phyloP scores from a whole-genome alignment of 2,113 vertebrate genomes.

The Coturnix japonica region DNA sequence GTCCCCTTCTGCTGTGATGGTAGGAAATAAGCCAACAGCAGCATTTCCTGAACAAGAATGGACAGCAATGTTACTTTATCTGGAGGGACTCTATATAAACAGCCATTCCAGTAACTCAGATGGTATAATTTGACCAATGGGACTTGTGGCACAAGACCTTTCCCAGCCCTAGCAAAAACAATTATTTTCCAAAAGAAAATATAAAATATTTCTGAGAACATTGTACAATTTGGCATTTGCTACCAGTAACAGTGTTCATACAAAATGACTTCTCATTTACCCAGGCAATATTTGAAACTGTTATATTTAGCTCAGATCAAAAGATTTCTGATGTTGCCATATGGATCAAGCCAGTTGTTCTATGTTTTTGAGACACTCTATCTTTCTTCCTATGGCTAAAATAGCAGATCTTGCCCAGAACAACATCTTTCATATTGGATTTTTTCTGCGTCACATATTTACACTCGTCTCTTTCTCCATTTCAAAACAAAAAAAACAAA shows the following conservation, averaged over 20 bases:
- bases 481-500: constrained; percentile 10
- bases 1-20: neutral
- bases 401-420: constrained; percentile 7
- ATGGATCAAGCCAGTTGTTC: neutral
- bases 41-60: neutral
- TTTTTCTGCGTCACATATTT: neutral
- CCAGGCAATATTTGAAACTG: neutral
- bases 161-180: neutral
- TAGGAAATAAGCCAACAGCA: neutral
- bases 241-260: neutral
- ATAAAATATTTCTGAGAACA: constrained; percentile 4
- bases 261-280: constrained; percentile 16
- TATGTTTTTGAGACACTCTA: neutral
- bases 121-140: neutral
- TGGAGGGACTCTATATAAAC: neutral
- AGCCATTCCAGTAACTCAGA: neutral
- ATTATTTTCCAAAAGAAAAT: constrained; percentile 35
- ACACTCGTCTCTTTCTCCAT: neutral
- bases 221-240: neutral
- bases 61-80: neutral
- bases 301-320: neutral
- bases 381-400: neutral
- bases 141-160: neutral
- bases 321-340: constrained; percentile 2
- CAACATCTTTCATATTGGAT: neutral